Base-by-base conservation (phyloP, 2,888 invertebrate genomes). In the Phyllotreta cruciferae region DNA sequence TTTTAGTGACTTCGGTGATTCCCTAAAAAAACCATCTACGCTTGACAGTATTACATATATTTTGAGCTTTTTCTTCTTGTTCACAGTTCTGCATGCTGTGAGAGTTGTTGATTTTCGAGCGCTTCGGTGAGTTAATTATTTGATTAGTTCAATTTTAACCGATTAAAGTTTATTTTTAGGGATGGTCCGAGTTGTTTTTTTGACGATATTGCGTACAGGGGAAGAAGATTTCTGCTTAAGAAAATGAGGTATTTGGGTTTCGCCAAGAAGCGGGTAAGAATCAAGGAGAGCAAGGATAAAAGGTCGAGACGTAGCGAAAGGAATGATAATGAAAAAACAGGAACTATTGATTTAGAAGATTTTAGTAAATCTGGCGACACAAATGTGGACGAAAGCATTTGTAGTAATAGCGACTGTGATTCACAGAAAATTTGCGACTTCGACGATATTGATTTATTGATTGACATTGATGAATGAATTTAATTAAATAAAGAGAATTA, bases 51-150 rank as follows among this genome's bases (percentile, higher is more conserved):
- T 70, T 14, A 79, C 77, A 66, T 78, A 77, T 55, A 9, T 67
- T 0, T 39, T 80, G 13, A 77, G 78, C 49, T 14, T 72, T 10
- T 76, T 78, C 64, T 71, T 75, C 47, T 61, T 77, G 1, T 1
- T 76, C 0, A 67, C 70, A 6, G 68, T 70, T 10, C 60, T 75
- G n/a, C 75, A 77, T 60, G 72, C 74, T 3, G 72, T 72, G 7
- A 71, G 71, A 66, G 63, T 70, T 1, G 72, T 75, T 9, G 74
- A 77, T 66, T 64, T 76, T 47, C 52, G 69, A 36, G 64, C 68
- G 8, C 58, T 74, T n/a, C 56, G 65, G 75, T 75, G 63, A 69
- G 71, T 67, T 7, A 9, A 56, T 24, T 24, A 39, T 55, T 38
- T 14, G 8, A 6, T 38, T 41, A 39, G 13, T 14, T 2, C 11